Conservation (phyloP, 2,888 invertebrate genomes). For the Patella caerulea region DNA sequence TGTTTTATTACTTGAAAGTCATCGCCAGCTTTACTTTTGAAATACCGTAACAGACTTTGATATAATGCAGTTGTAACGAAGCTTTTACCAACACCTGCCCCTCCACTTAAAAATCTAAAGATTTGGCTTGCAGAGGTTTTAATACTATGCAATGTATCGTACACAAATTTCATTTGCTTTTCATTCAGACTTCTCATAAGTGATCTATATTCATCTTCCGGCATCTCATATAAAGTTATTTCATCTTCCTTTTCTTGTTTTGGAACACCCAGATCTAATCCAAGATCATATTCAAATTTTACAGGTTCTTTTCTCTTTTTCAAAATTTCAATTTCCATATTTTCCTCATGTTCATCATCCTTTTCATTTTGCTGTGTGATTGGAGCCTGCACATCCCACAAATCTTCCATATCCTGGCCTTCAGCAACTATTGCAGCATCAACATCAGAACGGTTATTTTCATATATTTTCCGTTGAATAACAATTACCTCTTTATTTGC, state of each 20-base stretch:
- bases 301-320: conserved; percentile 20
- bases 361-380: not conserved
- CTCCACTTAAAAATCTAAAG: conserved; percentile 39
- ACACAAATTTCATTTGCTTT: conserved; percentile 37
- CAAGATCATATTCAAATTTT: conserved; percentile 39
- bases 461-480: not conserved
- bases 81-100: conserved; percentile 45
- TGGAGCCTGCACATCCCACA: not conserved
- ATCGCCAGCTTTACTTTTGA: conserved; percentile 34
- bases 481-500: not conserved
- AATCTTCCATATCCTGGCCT: not conserved
- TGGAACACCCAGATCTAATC: conserved; percentile 34
- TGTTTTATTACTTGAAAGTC: conserved; percentile 24
- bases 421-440: not conserved
- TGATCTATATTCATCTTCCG: conserved; percentile 34
- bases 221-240: conserved; percentile 28
- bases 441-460: not conserved
- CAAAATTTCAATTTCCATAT: not conserved
- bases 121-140: conserved; percentile 34
- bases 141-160: conserved; percentile 32
- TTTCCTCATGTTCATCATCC: not conserved
- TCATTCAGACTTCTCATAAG: conserved; percentile 35
- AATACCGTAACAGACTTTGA: conserved; percentile 34
- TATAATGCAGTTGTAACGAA: conserved; percentile 39
- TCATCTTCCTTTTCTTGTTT: conserved; percentile 21